Evolutionary conservation across 2,113 vertebrate species (phyloP), one percentile per base, ranked within the genome.

Genomic region (Thalassoma bifasciatum): DNA sequence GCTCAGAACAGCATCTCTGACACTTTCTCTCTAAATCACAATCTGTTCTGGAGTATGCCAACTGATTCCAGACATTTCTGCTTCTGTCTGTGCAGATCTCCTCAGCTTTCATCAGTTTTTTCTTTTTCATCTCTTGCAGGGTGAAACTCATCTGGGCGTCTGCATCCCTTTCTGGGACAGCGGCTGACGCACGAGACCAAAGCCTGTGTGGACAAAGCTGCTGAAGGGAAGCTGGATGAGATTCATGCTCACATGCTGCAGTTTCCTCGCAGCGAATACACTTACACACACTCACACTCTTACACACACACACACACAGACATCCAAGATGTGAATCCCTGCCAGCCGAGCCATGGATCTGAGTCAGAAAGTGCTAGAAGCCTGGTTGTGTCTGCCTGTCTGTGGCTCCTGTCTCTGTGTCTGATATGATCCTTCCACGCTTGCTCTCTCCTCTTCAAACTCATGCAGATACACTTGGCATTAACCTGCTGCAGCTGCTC

Each of bases 311-410:
- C 46, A 52, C 17, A 26, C 16, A 60, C 40, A 64, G 2, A 37
- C 40, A 84, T 21, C 69, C 74, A 50, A 54, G 61, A 67, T 66
- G 17, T 74, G 73, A 66, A 63, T 60, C 63, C 38, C 63, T 72
- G 88, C 81, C 81, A 77, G 71, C 36, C 47, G n/a, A 78, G 56
- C 72, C 82, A 52, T 68, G 58, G 67, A 85, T 85, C 77, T 85
- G 77, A 85, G 68, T 79, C 83, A 83, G 83, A 72, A 66, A 78
- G 59, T 64, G 62, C 65, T 57, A 34, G 64, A 74, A 83, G 79
- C 47, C 58, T 66, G 65, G 82, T 80, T 82, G 64, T 73, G 49
- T 67, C 46, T 22, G 57, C 52, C 38, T 82, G 13, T 75, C 72
- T 75, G 30, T 30, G 3, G 30, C 6, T 30, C 30, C 30, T 6